phyloP scores from a whole-genome alignment of 2,888 invertebrate genomes.

The Hemicrepidius hirtus region DNA sequence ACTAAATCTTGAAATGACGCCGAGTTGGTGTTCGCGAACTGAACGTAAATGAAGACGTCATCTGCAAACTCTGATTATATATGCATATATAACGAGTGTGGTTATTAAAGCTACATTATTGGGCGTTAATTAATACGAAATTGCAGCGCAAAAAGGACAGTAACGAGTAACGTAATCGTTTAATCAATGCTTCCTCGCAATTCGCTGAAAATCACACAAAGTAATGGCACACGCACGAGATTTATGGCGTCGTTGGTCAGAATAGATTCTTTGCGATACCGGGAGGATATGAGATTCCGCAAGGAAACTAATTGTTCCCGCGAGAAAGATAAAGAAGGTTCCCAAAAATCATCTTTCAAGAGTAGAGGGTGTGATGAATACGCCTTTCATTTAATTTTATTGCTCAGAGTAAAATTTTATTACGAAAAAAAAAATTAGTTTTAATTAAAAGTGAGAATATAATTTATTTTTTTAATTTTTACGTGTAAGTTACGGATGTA shows the following conservation, averaged over 20 bases:
- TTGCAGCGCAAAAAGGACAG: constrained; percentile 35
- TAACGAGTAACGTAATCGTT: constrained; percentile 30
- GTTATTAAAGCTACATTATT: constrained; percentile 49
- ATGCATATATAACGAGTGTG: constrained; percentile 46
- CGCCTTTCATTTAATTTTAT: constrained; percentile 4
- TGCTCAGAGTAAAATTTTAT: no score
- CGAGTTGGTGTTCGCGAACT: constrained; percentile 37
- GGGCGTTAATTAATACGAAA: constrained; percentile 49
- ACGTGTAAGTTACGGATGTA: no score
- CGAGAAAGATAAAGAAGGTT: constrained; percentile 40
- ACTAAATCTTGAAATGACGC: constrained; percentile 44
- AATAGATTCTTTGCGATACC: constrained; percentile 36
- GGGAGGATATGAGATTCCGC: constrained; percentile 39
- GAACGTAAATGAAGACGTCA: constrained; percentile 50
- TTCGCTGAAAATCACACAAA: constrained; percentile 42
- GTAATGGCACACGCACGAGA: constrained; percentile 42
- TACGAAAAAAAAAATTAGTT: no score
- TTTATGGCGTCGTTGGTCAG: constrained; percentile 42
- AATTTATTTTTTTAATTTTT: no score
- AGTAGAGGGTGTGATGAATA: background rate
- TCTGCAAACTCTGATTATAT: constrained; percentile 51
- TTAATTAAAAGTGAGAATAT: no score
- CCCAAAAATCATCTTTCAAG: background rate
- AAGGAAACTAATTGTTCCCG: constrained; percentile 45
- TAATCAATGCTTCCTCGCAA: constrained; percentile 33